Evolutionary conservation across 2,113 vertebrate genomes (phyloP), one percentile per base, ranked within the genome.

Genomic region (Pelmatolapia mariae): DNA sequence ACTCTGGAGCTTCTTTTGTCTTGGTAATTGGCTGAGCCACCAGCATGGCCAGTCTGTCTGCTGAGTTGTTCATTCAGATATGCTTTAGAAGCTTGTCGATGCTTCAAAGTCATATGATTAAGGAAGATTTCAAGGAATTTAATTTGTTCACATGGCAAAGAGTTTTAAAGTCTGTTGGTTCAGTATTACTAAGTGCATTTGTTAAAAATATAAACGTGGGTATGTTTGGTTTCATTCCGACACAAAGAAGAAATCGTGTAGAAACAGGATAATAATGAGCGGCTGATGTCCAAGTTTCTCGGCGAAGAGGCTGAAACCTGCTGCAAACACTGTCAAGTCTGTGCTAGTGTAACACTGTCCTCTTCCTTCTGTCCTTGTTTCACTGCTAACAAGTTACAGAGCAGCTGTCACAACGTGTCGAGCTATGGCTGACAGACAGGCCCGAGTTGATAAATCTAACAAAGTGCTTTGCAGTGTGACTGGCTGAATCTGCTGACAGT

Each of bases 361-460:
- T 80, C 16, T 79, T 86, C 84, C 57, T 63, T 86, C 80, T 86
- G 84, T 86, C 80, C 81, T 84, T 76, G 85, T 90, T 88, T 89
- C 59, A 47, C 86, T 26, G 50, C 63, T 87, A 81, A 92, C 73
- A 81, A 82, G 81, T 81, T 54, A 87, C 33, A 80, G 79, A 81
- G 18, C 3, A 31, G 81, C 90, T 89, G 88, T 94, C 90, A 76
- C 29, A 33, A 9, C 16, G 22, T 73, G 83, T 87, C 5, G 2
- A 85, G 78, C 26, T 84, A 66, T 57, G 66, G 80, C 22, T 92
- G 92, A 91, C 57, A 57, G 86, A 92, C 92, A 89, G 80, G 80
- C 40, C 57, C 52, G 89, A 87, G 36, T 80, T 82, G 43, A 86
- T 71, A 66, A 88, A 89, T 81, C 18, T 73, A 81, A 89, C 79